Percentiles rank a stretch among this genome's conserved stretches.
phyloP scores from a whole-genome alignment of 2,888 invertebrate species.

The Synanthedon vespiformis region DNA sequence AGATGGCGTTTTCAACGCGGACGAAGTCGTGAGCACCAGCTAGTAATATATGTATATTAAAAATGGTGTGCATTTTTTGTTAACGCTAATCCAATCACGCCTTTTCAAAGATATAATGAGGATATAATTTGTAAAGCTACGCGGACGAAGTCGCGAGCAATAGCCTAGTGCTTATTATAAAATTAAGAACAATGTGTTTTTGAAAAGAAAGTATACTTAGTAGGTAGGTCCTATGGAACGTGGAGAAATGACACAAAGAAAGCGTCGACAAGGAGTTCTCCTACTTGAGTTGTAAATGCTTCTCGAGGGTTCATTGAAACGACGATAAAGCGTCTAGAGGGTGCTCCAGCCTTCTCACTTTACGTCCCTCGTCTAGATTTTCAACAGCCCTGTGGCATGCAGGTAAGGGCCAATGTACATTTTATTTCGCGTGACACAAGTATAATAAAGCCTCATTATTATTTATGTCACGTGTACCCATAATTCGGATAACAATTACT shows the following conservation, averaged over 20 bases:
- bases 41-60: too few species aligned
- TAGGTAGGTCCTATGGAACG: neutral
- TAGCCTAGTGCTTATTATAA: neutral
- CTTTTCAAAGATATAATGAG: too few species aligned
- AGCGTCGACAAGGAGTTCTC: neutral
- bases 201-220: neutral
- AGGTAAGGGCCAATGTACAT: neutral
- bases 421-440: neutral
- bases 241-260: neutral
- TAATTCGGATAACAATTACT: too few species aligned
- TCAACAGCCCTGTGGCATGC: neutral
- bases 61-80: too few species aligned
- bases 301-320: constrained; percentile 3
- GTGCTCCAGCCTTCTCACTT: constrained; percentile 2
- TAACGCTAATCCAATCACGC: too few species aligned
- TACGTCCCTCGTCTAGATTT: neutral
- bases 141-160: too few species aligned
- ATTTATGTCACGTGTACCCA: too few species aligned
- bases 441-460: too few species aligned
- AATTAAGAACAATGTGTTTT: neutral
- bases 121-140: too few species aligned
- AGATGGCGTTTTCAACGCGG: too few species aligned
- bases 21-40: too few species aligned
- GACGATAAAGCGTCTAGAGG: constrained; percentile 3
- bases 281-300: neutral